Percentiles rank a stretch among this genome's conserved stretches.
Conservation (phyloP, 1,140 invertebrate species). For the Popillia japonica region DNA sequence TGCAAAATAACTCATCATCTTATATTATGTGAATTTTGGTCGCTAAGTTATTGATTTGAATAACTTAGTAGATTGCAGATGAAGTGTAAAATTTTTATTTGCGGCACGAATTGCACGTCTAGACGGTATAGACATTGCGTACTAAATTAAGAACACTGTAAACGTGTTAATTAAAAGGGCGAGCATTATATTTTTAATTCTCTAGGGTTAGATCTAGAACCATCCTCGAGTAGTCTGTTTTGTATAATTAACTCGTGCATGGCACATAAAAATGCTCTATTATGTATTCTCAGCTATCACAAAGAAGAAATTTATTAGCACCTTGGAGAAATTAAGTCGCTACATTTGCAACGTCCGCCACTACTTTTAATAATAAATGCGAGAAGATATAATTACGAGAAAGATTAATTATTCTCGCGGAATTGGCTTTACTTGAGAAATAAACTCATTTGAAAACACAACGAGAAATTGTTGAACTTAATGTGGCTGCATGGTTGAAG, state of each 20-base stretch:
- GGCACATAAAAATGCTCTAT: conserved; percentile 33
- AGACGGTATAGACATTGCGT: neutral
- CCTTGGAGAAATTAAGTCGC: conserved; percentile 26
- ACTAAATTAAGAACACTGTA: conserved; percentile 28
- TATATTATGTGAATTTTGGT: neutral
- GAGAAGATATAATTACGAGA: conserved; percentile 22
- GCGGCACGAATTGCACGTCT: neutral
- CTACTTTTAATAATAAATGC: conserved; percentile 29
- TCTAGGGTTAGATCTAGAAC: conserved; percentile 2
- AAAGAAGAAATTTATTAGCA: neutral
- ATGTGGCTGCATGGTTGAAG: neutral
- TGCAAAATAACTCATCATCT: no score
- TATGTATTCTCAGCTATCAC: conserved; percentile 15
- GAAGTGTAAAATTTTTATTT: conserved; percentile 12
- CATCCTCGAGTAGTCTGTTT: conserved; percentile 24
- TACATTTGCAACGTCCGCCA: neutral
- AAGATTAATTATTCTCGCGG: neutral
- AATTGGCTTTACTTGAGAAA: no score
- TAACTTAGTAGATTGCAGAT: neutral
- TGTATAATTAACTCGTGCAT: conserved; percentile 29
- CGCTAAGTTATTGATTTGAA: neutral
- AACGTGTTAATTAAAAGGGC: conserved; percentile 32
- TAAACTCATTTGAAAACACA: no score
- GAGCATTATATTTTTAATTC: conserved; percentile 32
- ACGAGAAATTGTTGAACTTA: neutral